phyloP scores from a whole-genome alignment of 2,888 invertebrate genomes.

The Lasioglossum lativentre region DNA sequence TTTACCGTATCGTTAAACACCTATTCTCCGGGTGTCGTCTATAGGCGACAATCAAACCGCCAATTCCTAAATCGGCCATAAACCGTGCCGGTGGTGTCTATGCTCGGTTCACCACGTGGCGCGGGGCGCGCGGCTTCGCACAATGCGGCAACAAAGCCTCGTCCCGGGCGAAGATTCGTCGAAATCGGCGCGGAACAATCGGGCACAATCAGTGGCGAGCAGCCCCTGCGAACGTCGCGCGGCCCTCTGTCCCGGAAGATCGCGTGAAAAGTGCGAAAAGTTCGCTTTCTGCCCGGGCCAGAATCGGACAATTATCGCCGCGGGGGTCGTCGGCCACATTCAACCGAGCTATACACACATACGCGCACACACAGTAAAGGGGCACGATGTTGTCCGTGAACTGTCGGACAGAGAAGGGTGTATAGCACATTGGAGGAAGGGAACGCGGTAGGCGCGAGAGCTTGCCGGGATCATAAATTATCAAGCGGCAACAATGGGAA shows the following conservation, averaged over 20 bases:
- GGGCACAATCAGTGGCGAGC: constrained; percentile 66
- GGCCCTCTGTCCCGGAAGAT: constrained; percentile 33
- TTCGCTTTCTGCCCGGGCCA: constrained; percentile 44
- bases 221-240: constrained; percentile 39
- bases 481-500: constrained; percentile 70
- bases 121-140: constrained; percentile 14
- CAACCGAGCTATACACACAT: neutral
- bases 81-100: constrained; percentile 43
- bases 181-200: constrained; percentile 70
- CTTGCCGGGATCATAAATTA: constrained; percentile 71
- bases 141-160: constrained; percentile 59
- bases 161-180: constrained; percentile 46
- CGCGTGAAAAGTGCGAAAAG: constrained; percentile 69
- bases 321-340: constrained; percentile 49
- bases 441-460: constrained; percentile 54
- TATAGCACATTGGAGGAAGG: constrained; percentile 7
- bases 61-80: constrained; percentile 56
- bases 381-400: constrained; percentile 1
- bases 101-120: constrained; percentile 51
- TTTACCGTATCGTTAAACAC: constrained; percentile 61
- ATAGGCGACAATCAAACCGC: constrained; percentile 59
- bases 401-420: neutral
- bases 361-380: neutral
- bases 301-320: constrained; percentile 67
- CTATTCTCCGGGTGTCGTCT: constrained; percentile 55